A percentile compares a stretch with the other conserved stretches of the same genome.
phyloP scores from a whole-genome alignment of 2,113 vertebrate species.

The Verasper variegatus region DNA sequence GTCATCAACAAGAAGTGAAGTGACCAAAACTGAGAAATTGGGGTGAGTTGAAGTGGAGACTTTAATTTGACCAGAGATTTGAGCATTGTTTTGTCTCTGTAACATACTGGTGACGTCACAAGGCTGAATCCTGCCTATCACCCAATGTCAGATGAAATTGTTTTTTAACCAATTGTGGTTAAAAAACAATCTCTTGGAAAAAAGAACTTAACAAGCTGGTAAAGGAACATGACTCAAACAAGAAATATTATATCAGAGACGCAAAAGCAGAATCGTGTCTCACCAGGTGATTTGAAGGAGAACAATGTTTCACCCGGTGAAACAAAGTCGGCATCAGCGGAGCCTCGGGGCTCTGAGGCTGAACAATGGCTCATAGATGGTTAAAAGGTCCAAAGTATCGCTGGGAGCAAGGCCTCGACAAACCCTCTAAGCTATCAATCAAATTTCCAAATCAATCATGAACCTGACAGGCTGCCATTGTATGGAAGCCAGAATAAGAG shows the following conservation, averaged over 20 bases:
- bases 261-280: slow-evolving; percentile 5
- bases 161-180: neutral
- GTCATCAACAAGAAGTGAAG: too few relatives aligned
- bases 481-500: slow-evolving; percentile 55
- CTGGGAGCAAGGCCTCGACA: slow-evolving; percentile 55
- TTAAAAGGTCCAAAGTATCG: slow-evolving; percentile 57
- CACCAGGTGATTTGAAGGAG: slow-evolving; percentile 40
- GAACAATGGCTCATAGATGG: slow-evolving; percentile 55
- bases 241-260: neutral
- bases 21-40: too few relatives aligned
- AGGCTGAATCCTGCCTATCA: too few relatives aligned
- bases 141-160: too few relatives aligned
- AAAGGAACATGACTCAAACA: neutral
- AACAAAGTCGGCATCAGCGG: slow-evolving; percentile 32
- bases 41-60: too few relatives aligned
- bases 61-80: too few relatives aligned
- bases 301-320: slow-evolving; percentile 35
- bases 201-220: neutral
- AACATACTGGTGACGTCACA: too few relatives aligned
- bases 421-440: slow-evolving; percentile 67
- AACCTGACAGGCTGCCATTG: slow-evolving; percentile 58
- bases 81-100: too few relatives aligned
- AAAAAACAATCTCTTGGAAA: neutral
- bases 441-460: slow-evolving; percentile 64
- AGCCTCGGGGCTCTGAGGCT: slow-evolving; percentile 17